These are phyloP conservation scores for Cosmia pyralina DNA, from an alignment of 2,888 invertebrate genomes.

Conservation along the genomic window DNA sequence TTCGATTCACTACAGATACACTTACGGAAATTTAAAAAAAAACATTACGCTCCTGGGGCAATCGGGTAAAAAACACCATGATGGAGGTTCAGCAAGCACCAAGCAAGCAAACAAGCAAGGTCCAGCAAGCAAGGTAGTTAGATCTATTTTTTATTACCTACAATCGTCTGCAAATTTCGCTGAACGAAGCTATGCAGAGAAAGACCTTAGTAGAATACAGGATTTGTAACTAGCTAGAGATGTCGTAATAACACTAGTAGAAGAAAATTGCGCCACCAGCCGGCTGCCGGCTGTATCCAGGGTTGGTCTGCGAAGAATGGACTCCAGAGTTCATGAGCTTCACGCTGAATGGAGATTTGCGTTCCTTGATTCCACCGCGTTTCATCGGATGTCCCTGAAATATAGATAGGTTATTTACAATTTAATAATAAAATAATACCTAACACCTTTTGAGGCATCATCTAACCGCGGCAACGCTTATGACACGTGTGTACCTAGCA, in stretches of 20 bases:
- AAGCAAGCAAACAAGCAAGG: too few species aligned
- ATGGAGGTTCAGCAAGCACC: not conserved
- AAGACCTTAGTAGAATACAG: not conserved
- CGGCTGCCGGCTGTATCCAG: constrained; percentile 94
- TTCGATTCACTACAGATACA: too few species aligned
- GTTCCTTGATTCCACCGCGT: constrained; percentile 91
- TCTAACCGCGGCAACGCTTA: not conserved
- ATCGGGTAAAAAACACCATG: not conserved
- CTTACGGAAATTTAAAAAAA: too few species aligned
- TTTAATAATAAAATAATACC: too few species aligned
- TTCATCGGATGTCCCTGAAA: constrained; percentile 90
- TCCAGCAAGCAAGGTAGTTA: too few species aligned
- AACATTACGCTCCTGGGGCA: not conserved
- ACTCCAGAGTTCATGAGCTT: constrained; percentile 95
- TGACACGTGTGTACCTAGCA: not conserved
- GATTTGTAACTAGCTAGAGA: not conserved
- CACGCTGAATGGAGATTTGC: constrained; percentile 92
- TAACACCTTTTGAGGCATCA: not conserved
- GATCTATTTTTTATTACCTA: too few species aligned
- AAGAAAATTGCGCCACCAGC: constrained; percentile 93
- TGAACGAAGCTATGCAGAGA: not conserved
- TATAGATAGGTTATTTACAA: not conserved
- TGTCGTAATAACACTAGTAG: constrained; percentile 82
- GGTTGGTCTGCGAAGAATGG: constrained; percentile 94
- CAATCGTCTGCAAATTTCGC: constrained; percentile 9